Evolutionary conservation across 2,797 vertebrate genomes (phyloP).

Genomic region (Thalassophryne amazonica): DNA sequence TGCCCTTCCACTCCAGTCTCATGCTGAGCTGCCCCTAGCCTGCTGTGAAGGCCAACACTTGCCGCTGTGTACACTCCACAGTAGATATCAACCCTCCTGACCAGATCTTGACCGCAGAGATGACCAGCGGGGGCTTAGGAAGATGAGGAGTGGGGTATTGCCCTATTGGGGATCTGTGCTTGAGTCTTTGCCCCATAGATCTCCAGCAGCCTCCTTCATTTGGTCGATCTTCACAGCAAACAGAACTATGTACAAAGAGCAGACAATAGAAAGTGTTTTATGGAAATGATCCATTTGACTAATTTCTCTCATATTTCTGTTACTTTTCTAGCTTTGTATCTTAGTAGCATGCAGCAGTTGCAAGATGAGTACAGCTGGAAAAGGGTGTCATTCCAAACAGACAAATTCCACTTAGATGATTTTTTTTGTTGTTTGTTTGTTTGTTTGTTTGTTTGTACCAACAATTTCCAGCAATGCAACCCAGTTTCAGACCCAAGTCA

Average conservation of each 20-base stretch:
- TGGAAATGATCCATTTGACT: slow-evolving; percentile 4
- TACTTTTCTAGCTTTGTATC: slow-evolving; percentile 22
- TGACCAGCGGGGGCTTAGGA: slow-evolving; percentile 29
- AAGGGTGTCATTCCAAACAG: neutral
- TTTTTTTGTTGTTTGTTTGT: too few relatives aligned
- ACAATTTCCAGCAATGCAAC: too few relatives aligned
- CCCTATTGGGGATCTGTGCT: slow-evolving; percentile 31
- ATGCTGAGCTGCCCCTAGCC: slow-evolving; percentile 47
- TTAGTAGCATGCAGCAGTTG: slow-evolving; percentile 4
- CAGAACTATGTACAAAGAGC: slow-evolving; percentile 41
- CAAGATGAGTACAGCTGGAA: neutral
- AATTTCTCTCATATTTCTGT: slow-evolving; percentile 28
- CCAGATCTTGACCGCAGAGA: slow-evolving; percentile 24
- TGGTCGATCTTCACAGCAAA: slow-evolving; percentile 22
- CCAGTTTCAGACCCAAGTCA: too few relatives aligned
- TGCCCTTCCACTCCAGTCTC: slow-evolving; percentile 15
- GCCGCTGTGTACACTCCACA: slow-evolving; percentile 49
- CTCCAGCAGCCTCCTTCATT: slow-evolving; percentile 28
- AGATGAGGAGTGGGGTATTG: neutral
- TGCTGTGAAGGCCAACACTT: slow-evolving; percentile 73
- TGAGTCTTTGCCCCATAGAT: slow-evolving; percentile 48
- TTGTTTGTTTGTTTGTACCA: too few relatives aligned
- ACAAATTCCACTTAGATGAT: too few relatives aligned
- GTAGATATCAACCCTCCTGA: slow-evolving; percentile 64
- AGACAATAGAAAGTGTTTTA: slow-evolving; percentile 27